These are phyloP conservation scores for Dryobotodes eremita DNA, from an alignment of 2,888 invertebrate genomes.

Conservation along the genomic window DNA sequence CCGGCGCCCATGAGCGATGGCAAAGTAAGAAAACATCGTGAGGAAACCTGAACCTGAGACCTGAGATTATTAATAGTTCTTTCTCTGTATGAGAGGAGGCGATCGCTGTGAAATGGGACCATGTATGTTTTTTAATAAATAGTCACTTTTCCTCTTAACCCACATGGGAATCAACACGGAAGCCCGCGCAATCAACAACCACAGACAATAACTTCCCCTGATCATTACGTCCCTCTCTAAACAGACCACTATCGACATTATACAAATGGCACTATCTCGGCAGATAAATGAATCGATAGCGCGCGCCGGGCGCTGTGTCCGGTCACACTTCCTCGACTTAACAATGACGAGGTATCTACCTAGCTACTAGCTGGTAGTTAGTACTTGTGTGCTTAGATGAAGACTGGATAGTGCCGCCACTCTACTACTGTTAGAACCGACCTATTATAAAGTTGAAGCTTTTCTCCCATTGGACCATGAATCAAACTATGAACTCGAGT, in stretches of 20 bases:
- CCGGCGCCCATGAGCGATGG: too few relatives aligned
- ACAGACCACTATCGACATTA: slow-evolving; percentile 40
- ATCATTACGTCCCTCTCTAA: slow-evolving; percentile 39
- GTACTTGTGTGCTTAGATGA: slow-evolving; percentile 16
- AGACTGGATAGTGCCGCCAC: slow-evolving; percentile 38
- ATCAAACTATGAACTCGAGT: neutral
- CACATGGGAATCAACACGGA: slow-evolving; percentile 30
- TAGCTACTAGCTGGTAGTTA: slow-evolving; percentile 4
- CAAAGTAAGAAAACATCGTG: neutral
- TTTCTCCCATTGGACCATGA: neutral
- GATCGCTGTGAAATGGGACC: neutral
- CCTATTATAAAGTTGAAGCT: slow-evolving; percentile 25
- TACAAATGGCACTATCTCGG: slow-evolving; percentile 60
- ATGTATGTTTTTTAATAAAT: neutral
- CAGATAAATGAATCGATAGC: slow-evolving; percentile 76
- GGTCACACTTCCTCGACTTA: slow-evolving; percentile 60
- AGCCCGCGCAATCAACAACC: slow-evolving; percentile 35
- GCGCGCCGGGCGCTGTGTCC: slow-evolving; percentile 69
- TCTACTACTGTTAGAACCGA: slow-evolving; percentile 20
- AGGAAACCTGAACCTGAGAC: neutral
- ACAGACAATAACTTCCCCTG: slow-evolving; percentile 33
- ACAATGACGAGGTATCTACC: slow-evolving; percentile 43
- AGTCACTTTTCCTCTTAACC: slow-evolving; percentile 11
- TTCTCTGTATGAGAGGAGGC: too few relatives aligned
- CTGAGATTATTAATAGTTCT: neutral